Evolutionary conservation across 2,113 vertebrate species (phyloP).

Genomic region (Nothobranchius furzeri): DNA sequence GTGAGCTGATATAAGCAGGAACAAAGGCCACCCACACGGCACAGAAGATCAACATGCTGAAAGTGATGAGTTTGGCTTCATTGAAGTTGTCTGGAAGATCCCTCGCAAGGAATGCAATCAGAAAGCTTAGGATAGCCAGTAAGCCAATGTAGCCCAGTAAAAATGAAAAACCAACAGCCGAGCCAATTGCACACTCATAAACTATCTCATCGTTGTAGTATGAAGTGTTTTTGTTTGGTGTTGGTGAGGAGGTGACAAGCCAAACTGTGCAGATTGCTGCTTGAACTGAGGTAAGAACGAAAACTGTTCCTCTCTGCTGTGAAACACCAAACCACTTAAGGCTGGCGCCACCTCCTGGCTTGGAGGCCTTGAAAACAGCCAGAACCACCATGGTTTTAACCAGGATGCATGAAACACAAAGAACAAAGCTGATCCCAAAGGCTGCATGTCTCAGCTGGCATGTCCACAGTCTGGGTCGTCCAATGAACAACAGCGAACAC

Average conservation of each 20-base stretch:
- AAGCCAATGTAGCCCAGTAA: constrained; percentile 72
- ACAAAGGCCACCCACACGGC: constrained; percentile 43
- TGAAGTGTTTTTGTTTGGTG: constrained; percentile 44
- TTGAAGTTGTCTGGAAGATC: constrained; percentile 71
- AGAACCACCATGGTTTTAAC: constrained; percentile 49
- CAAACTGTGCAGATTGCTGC: constrained; percentile 68
- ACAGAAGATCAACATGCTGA: constrained; percentile 35
- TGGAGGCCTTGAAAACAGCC: constrained; percentile 70
- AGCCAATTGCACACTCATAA: constrained; percentile 72
- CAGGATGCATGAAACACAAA: constrained; percentile 23
- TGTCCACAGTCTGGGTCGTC: constrained; percentile 41
- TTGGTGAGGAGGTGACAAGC: constrained; percentile 58
- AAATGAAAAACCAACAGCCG: constrained; percentile 60
- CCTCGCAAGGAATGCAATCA: constrained; percentile 73
- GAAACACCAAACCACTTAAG: constrained; percentile 68
- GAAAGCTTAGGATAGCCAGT: constrained; percentile 67
- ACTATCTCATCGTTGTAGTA: constrained; percentile 68
- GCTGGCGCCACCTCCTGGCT: constrained; percentile 49
- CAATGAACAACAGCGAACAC: constrained; percentile 15
- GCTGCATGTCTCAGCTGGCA: constrained; percentile 22
- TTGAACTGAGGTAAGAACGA: constrained; percentile 62
- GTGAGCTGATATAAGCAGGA: constrained; percentile 74
- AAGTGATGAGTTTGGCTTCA: constrained; percentile 20
- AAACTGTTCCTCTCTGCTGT: constrained; percentile 70
- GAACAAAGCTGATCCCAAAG: constrained; percentile 35